phyloP scores from a whole-genome alignment of 92 coral and sea anemone species.

The Blastomussa wellsi region DNA sequence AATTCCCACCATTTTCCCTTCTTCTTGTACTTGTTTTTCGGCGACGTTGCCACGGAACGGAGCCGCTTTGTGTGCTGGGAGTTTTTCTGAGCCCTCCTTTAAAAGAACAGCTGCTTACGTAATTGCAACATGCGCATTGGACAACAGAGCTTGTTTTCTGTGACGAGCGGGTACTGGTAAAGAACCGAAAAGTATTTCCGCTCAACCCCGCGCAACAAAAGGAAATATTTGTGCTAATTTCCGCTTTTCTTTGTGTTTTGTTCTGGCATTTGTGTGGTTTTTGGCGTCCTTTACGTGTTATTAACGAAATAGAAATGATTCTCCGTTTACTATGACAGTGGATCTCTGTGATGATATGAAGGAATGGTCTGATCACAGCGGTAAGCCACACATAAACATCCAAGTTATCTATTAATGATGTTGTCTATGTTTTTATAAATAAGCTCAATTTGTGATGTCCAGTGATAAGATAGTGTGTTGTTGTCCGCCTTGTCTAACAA shows the following conservation, averaged over 20 bases:
- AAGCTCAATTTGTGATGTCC: background rate
- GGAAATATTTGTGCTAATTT: background rate
- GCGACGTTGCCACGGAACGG: constrained; percentile 85
- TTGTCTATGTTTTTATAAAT: background rate
- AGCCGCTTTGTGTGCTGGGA: constrained; percentile 64
- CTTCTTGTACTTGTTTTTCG: constrained; percentile 47
- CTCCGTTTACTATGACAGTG: constrained; percentile 21
- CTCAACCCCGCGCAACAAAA: background rate
- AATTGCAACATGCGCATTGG: background rate
- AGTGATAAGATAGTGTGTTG: background rate
- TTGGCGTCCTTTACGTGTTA: background rate
- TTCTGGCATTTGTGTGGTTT: background rate
- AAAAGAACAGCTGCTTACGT: background rate
- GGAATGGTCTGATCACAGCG: constrained; percentile 36
- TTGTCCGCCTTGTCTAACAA: background rate
- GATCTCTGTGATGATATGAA: constrained; percentile 11
- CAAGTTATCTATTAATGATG: background rate
- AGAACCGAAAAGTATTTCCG: background rate
- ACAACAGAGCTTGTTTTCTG: background rate
- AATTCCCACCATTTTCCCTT: constrained; percentile 73
- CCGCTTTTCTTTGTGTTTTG: background rate
- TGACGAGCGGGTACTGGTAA: background rate
- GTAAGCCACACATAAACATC: constrained; percentile 1
- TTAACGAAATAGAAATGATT: background rate
- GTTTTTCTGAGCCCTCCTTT: background rate